Evolutionary conservation across 2,888 invertebrate species (phyloP).

Genomic region (Trachelus troglodyta): DNA sequence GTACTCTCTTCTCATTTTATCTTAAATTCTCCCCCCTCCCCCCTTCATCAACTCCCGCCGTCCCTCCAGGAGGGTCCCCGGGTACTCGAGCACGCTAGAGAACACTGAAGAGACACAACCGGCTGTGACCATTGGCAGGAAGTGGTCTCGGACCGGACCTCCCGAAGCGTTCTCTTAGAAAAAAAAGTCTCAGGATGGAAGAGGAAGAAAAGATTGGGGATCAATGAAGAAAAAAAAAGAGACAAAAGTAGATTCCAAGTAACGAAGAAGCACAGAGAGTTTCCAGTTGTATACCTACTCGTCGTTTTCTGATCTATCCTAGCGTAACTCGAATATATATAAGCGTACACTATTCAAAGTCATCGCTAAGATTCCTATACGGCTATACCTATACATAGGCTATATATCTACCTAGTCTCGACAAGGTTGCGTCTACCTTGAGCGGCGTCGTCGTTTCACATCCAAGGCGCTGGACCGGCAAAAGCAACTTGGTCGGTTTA

Average conservation of each 20-base stretch:
- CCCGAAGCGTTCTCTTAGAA: conserved; percentile 23
- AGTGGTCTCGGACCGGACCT: conserved; percentile 31
- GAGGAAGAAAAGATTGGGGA: neutral
- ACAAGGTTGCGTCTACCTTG: neutral
- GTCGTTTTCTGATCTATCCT: neutral
- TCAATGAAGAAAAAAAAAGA: neutral
- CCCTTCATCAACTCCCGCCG: neutral
- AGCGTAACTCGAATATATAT: neutral
- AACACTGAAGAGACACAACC: conserved; percentile 8
- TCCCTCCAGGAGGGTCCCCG: neutral
- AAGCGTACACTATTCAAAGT: neutral
- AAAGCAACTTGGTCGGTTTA: conserved; percentile 25
- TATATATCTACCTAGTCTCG: neutral
- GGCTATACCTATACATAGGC: neutral
- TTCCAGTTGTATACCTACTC: neutral
- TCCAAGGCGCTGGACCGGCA: conserved; percentile 1
- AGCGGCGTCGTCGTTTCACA: neutral
- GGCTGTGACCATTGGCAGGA: conserved; percentile 25
- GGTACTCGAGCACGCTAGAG: neutral
- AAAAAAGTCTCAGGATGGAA: neutral
- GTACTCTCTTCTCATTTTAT: neutral
- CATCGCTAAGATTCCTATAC: neutral
- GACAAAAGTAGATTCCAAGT: neutral
- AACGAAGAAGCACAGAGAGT: neutral
- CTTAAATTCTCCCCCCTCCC: neutral